These are phyloP conservation scores for Cydia amplana DNA, from an alignment of 1,140 invertebrate species.

Conservation along the genomic window DNA sequence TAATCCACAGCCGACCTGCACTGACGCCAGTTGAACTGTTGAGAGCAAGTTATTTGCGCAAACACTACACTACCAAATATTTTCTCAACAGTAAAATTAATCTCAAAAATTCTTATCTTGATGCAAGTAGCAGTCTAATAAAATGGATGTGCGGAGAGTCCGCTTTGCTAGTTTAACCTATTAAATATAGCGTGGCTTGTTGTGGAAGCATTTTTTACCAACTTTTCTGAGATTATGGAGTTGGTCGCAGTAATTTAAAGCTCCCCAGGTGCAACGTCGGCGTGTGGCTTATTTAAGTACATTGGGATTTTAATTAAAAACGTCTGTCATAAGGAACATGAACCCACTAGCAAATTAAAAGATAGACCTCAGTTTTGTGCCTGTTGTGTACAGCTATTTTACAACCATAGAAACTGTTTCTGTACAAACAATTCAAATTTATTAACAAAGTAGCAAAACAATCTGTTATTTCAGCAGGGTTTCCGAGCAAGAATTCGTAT, in stretches of 20 bases:
- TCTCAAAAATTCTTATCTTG: not conserved
- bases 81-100: not conserved
- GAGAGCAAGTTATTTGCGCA: not conserved
- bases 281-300: slow-evolving; percentile 63
- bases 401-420: slow-evolving; percentile 18
- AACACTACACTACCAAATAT: not conserved
- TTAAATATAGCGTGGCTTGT: slow-evolving; percentile 44
- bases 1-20: not conserved
- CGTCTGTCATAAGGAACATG: slow-evolving; percentile 60
- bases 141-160: slow-evolving; percentile 58
- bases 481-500: slow-evolving; percentile 57
- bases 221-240: slow-evolving; percentile 36
- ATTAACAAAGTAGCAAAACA: slow-evolving; percentile 42
- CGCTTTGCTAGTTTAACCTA: slow-evolving; percentile 38
- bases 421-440: slow-evolving; percentile 34
- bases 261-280: slow-evolving; percentile 63
- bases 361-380: not conserved
- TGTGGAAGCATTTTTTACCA: slow-evolving; percentile 52
- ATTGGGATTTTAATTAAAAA: slow-evolving; percentile 73
- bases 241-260: slow-evolving; percentile 55
- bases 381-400: not conserved
- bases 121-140: slow-evolving; percentile 55
- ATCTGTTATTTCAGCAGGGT: slow-evolving; percentile 38
- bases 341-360: slow-evolving; percentile 33
- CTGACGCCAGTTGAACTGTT: not conserved